Evolutionary conservation across 2,888 invertebrate species (phyloP), one percentile per base, ranked within the genome.

Genomic region (Drepana falcataria): DNA sequence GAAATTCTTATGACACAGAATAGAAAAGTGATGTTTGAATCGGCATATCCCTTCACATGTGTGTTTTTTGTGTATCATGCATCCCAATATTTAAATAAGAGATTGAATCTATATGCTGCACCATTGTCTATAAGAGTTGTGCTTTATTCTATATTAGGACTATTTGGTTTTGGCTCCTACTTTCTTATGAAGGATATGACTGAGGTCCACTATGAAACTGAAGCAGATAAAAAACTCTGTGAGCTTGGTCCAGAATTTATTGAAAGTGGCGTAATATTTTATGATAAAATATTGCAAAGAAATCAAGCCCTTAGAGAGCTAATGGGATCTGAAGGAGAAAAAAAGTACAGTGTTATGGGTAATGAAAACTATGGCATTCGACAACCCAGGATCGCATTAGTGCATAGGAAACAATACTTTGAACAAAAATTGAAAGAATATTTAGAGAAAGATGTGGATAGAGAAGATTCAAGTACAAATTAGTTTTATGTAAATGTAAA

Each of bases 251-350:
- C 87, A 48, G 89, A 94, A 48, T 96, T 94, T 77, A 83, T 94
- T 6, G 91, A 94, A 73, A 96, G 96, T 51, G 97, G 96, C 2
- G 85, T 94, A 40, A 94, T 95, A 76, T 97, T 93, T 85, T 97
- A 96, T 75, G 92, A 93, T 35, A 96, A 96, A 84, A 75, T 93
- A 35, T 75, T 96, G 47, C 86, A 93, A 65, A 93, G 95, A 75
- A 97, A 97, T 80, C 92, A 94, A 68, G 95, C 96, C 0, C 77
- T 96, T 33, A 88, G 95, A 64, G 84, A 89, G 57, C 76, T 96
- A 6, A 85, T 95, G 85, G 95, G 95, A 0, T 75, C 78, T 34
- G 85, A 92, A 51, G 95, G 95, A 0, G 92, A 93, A 69, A 85
- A 79, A 4, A 82, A 91, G 52, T 96, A 93, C 73, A 94, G 94